These are phyloP conservation scores for Kryptolebias marmoratus DNA, from an alignment of 2,113 vertebrate species.

Conservation along the genomic window DNA sequence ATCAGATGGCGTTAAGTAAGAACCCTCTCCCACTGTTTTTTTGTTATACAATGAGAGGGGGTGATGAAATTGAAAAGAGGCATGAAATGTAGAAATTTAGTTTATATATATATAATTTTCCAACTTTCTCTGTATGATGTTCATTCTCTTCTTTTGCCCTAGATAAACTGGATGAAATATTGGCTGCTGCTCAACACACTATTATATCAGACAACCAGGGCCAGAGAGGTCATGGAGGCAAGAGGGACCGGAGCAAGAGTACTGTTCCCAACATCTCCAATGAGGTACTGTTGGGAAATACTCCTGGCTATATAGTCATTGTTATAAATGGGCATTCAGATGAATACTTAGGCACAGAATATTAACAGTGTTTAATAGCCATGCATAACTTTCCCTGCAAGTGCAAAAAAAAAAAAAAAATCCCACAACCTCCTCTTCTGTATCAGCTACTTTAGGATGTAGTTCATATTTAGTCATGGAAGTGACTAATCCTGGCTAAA, in stretches of 20 bases:
- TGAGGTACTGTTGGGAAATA: constrained; percentile 81
- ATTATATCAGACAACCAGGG: constrained; percentile 89
- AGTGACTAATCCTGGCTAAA: constrained; percentile 57
- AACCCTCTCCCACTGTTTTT: constrained; percentile 38
- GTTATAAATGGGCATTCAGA: not conserved
- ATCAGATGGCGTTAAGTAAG: constrained; percentile 96
- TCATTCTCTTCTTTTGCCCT: constrained; percentile 24
- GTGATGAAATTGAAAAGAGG: constrained; percentile 32
- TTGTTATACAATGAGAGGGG: constrained; percentile 26
- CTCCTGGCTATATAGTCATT: not conserved
- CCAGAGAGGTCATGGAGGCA: constrained; percentile 85
- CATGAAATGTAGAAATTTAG: not conserved
- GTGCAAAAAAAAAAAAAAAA: constrained; percentile 2
- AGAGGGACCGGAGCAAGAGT: constrained; percentile 86
- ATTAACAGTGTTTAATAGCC: constrained; percentile 5
- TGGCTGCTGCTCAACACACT: constrained; percentile 92
- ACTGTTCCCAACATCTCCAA: constrained; percentile 82
- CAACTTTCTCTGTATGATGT: not conserved
- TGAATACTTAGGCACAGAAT: constrained; percentile 4
- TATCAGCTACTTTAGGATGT: constrained; percentile 24
- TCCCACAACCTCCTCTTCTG: constrained; percentile 1
- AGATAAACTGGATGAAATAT: constrained; percentile 94
- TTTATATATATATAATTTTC: constrained; percentile 4
- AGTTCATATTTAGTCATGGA: constrained; percentile 49
- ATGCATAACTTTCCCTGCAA: not conserved